Base-by-base conservation (phyloP, 1,140 invertebrate genomes). In the Adoxophyes honmai region DNA sequence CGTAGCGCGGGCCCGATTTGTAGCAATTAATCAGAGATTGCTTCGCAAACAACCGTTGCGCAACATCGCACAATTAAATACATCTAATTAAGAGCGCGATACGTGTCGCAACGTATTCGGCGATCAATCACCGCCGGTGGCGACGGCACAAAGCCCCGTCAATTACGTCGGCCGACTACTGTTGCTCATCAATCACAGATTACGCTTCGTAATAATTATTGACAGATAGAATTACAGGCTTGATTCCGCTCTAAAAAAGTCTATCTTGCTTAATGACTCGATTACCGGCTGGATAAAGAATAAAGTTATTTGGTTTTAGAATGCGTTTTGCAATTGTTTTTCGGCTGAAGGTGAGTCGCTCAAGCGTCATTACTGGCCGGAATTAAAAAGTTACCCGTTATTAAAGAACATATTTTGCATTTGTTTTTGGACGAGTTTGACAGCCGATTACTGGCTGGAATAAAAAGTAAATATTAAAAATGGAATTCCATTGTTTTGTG, bases 101-200 rank as follows among this genome's bases (percentile, higher is more conserved):
- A 66, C 64, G 66, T 57, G 44, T 78, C 59, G 78, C 65, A 77
- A 81, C 34, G 57, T 60, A 48, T 55, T 53, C 51, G 64, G 63
- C 68, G 66, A 79, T 85, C 73, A 71, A 77, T 84, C 78, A 81
- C 21, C 60, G 62, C 55, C 55, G 52, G 60, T 48, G 52, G 60
- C 66, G 66, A 64, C 59, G 44, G 48, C 48, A 79, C 78, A 77
- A 84, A 79, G 65, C 52, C 59, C 48, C 71, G 60, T 82, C 78
- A 76, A 79, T 84, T 81, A 82, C 63, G 64, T 42, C 63, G 48
- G 54, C 57, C 60, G 58, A 77, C 80, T 84, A 78, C 80, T 76
- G 80, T 81, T 78, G 68, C 65, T 74, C 76, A 83, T 83, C 79
- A 83, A 83, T 84, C 81, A 81, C 59, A 66, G 70, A 80, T 82